Conservation (phyloP, 2,888 invertebrate species). For the Cylindroiulus punctatus region DNA sequence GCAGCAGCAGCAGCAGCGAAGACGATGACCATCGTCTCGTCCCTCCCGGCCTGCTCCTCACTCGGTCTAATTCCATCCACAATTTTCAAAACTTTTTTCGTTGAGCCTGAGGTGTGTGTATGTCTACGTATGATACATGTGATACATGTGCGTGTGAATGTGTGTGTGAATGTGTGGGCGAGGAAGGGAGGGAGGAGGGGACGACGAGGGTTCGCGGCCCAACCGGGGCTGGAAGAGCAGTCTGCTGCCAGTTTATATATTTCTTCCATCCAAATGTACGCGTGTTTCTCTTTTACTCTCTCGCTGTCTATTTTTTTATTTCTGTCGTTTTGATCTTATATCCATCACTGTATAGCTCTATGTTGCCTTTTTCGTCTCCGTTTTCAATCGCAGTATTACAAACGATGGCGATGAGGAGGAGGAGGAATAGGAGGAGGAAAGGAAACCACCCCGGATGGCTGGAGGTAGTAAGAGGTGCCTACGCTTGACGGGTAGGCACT, state of each 20-base stretch:
- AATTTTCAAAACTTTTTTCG: neutral
- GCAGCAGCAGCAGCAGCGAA: neutral
- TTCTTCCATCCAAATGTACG: constrained; percentile 27
- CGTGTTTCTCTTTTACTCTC: constrained; percentile 26
- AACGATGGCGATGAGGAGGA: neutral
- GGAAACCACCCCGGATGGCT: neutral
- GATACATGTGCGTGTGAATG: neutral
- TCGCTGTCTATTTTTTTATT: neutral
- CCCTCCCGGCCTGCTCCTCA: constrained; percentile 21
- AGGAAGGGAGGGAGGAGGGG: neutral
- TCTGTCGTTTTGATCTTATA: constrained; percentile 10
- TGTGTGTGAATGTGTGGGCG: neutral
- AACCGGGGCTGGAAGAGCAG: neutral
- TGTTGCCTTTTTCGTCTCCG: neutral
- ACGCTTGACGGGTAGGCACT: no score
- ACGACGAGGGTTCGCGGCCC: neutral
- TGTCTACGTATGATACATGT: neutral
- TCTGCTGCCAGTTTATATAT: constrained; percentile 27
- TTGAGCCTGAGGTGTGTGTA: neutral
- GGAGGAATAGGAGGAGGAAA: neutral
- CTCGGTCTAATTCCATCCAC: constrained; percentile 17
- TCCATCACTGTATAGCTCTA: neutral
- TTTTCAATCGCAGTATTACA: neutral
- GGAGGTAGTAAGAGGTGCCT: no score
- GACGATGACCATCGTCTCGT: neutral